Base-by-base conservation (phyloP, 2,888 invertebrate genomes). In the Bellardia bayeri region DNA sequence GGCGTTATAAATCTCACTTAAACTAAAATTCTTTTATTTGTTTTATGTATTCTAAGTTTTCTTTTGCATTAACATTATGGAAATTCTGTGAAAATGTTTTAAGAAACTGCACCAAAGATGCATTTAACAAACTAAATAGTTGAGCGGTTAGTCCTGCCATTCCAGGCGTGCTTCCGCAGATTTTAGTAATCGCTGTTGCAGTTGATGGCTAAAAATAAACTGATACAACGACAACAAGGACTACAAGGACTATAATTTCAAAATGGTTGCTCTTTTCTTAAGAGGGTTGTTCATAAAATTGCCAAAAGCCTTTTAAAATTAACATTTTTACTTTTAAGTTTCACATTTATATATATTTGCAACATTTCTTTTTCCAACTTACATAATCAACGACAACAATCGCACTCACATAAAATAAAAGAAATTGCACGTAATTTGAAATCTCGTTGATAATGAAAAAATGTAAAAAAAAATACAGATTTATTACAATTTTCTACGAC, bases 371-470 rank as follows among this genome's bases (percentile, higher is more conserved):
- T 14, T 33, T 61, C 5, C 8, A 45, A 30, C 45, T 9, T 23
- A 56, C 37, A 51, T 16, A 54, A 72, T 30, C 45, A 45, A 16
- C 7, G 45, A 51, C n/a, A 76, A 42, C 40, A 76, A 23, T n/a
- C 42, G 7, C 33, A 23, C n/a, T 23, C 2, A 30, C 23, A 16
- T 40, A 40, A 9, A 80, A 82, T 69, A 76, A 76, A 72, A 58
- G 72, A 56, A 84, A 81, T 13, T 78, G 81, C 84, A 87, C 87
- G 87, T 85, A 85, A 82, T 87, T 66, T 72, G 30, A 82, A 78
- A 82, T 84, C 78, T 66, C 42, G 78, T 78, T 81, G 81, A 85
- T 75, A 87, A 87, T 85, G 87, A 80, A 80, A 87, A 75, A 58
- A 30, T 30, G 30, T 33, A 85, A 84, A 81, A 69, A 69, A 82